Percentiles rank a stretch among this genome's conserved stretches.
Evolutionary conservation across 2,888 invertebrate genomes (phyloP).

Genomic region (Encarsia formosa): DNA sequence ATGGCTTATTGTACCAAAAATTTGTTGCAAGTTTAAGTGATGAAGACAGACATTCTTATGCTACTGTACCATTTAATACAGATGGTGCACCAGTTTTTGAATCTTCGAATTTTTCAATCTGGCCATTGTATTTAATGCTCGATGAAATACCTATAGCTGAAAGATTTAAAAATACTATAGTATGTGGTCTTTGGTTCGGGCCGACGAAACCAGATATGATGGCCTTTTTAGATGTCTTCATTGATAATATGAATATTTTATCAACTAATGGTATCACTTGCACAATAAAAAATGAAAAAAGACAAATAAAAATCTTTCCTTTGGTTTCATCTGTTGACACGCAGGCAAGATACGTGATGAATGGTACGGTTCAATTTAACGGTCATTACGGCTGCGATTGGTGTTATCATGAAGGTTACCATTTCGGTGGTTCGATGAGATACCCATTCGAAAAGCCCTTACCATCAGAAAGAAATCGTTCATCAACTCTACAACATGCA

Average conservation of each 20-base stretch:
- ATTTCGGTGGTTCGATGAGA: background rate
- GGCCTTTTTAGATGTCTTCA: conserved; percentile 2
- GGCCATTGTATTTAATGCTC: conserved; percentile 10
- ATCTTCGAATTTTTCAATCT: conserved; percentile 4
- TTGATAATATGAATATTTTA: background rate
- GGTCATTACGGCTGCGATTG: conserved; percentile 1
- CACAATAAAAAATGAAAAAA: conserved; percentile 1
- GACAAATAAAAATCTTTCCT: background rate
- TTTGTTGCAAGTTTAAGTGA: conserved; percentile 6
- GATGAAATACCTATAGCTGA: conserved; percentile 1
- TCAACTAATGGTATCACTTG: background rate
- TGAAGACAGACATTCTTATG: background rate
- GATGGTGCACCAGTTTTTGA: conserved; percentile 11
- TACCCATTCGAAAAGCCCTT: no score
- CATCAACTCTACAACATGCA: no score
- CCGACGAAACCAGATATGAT: conserved; percentile 6
- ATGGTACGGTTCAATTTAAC: conserved; percentile 6
- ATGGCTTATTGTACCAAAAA: conserved; percentile 1
- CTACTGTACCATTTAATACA: conserved; percentile 6
- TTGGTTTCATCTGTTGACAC: conserved; percentile 1
- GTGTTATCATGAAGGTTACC: conserved; percentile 4
- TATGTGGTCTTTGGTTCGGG: conserved; percentile 1
- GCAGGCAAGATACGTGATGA: background rate
- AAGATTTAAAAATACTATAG: background rate
- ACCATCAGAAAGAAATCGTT: no score